These are phyloP conservation scores for Agrotis puta DNA, from an alignment of 2,888 invertebrate genomes.

Conservation along the genomic window DNA sequence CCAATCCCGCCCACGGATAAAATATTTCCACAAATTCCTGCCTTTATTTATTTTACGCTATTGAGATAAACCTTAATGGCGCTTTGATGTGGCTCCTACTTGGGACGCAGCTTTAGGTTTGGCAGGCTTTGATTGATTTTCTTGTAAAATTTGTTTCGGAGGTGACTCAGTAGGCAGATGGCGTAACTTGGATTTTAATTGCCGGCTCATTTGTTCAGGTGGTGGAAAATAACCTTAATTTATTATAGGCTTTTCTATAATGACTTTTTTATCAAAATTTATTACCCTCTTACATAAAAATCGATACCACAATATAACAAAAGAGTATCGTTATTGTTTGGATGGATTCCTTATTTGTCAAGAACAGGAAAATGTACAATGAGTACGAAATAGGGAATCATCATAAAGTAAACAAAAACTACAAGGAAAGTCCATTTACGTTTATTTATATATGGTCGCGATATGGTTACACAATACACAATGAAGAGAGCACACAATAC, in stretches of 20 bases:
- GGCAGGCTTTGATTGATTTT: conserved; percentile 87
- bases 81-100: conserved; percentile 88
- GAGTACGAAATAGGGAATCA: conserved; percentile 17
- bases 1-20: conserved; percentile 82
- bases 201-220: conserved; percentile 61
- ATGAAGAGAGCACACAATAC: conserved; percentile 16
- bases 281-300: not conserved
- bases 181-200: conserved; percentile 70
- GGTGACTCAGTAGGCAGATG: conserved; percentile 75
- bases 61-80: conserved; percentile 89
- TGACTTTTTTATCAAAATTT: conserved; percentile 15
- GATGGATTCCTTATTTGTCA: conserved; percentile 14
- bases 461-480: conserved; percentile 43
- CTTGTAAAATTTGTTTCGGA: conserved; percentile 75
- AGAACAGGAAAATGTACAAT: conserved; percentile 33
- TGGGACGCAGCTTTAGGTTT: conserved; percentile 83
- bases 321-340: not conserved
- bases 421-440: conserved; percentile 47
- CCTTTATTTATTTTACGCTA: conserved; percentile 89
- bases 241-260: conserved; percentile 24
- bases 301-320: conserved; percentile 12
- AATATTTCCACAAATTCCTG: conserved; percentile 87
- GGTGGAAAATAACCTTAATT: conserved; percentile 28
- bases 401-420: conserved; percentile 38
- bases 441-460: conserved; percentile 30